These are phyloP conservation scores for Pleuronectes platessa DNA, from an alignment of 2,113 vertebrate species.

Conservation along the genomic window DNA sequence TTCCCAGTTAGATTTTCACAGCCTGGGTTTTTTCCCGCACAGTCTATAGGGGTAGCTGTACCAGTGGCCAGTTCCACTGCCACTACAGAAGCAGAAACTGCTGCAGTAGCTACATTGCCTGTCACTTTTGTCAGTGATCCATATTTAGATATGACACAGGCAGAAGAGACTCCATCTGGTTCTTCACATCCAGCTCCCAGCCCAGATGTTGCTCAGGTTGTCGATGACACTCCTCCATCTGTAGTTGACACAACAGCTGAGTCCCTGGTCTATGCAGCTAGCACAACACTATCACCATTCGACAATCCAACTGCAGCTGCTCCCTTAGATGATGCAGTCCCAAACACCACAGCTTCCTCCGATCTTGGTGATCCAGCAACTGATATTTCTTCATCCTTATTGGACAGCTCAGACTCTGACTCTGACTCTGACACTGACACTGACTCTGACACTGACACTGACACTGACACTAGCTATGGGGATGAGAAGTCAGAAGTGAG, in stretches of 20 bases:
- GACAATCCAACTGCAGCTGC: conserved; percentile 4
- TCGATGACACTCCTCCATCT: not conserved
- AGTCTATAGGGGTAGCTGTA: conserved; percentile 42
- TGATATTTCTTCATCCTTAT: conserved; percentile 63
- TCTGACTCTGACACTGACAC: conserved; percentile 56
- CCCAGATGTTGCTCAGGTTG: not conserved
- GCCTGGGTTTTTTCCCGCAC: conserved; percentile 46
- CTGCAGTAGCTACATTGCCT: not conserved
- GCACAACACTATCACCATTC: not conserved
- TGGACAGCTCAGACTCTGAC: conserved; percentile 59
- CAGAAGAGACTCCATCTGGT: not conserved
- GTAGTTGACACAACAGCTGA: conserved; percentile 8
- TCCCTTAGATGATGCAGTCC: not conserved
- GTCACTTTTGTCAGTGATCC: conserved; percentile 5
- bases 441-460: conserved; percentile 25
- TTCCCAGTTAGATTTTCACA: conserved; percentile 74
- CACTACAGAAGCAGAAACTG: not conserved
- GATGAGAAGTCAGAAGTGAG: conserved; percentile 54
- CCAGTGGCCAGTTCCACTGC: not conserved
- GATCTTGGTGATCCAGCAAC: conserved; percentile 25
- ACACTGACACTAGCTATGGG: conserved; percentile 68
- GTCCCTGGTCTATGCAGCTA: not conserved
- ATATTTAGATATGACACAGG: not conserved
- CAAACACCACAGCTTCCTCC: not conserved
- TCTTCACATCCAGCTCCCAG: not conserved